Evolutionary conservation across 2,113 vertebrate genomes (phyloP).

Genomic region (Centropristis striata): DNA sequence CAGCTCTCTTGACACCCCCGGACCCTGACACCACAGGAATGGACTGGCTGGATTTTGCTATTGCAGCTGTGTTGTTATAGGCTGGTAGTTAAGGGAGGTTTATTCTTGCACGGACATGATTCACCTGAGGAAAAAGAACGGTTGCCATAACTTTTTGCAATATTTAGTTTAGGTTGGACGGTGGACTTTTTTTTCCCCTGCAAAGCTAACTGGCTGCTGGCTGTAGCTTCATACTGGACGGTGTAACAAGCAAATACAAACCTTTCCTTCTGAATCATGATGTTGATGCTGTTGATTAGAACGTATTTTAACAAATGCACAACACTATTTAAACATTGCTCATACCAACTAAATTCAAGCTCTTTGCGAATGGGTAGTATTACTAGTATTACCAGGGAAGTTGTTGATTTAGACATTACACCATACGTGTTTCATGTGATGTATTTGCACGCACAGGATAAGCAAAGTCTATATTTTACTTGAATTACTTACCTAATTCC

Average conservation of each 20-base stretch:
- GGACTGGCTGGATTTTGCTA: slow-evolving; percentile 74
- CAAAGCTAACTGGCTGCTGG: neutral
- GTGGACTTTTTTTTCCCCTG: neutral
- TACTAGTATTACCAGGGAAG: too few species aligned
- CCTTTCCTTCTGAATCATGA: neutral
- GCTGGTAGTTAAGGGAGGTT: slow-evolving; percentile 65
- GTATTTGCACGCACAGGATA: too few species aligned
- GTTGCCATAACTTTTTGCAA: slow-evolving; percentile 35
- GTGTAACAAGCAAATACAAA: neutral
- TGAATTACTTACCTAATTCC: too few species aligned
- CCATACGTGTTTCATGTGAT: too few species aligned
- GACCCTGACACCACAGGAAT: slow-evolving; percentile 79
- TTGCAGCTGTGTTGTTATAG: slow-evolving; percentile 81
- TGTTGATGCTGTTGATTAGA: neutral
- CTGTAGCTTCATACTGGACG: neutral
- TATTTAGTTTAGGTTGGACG: slow-evolving; percentile 53
- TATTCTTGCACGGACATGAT: slow-evolving; percentile 55
- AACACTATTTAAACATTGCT: neutral
- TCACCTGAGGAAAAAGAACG: slow-evolving; percentile 69
- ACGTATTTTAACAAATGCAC: neutral
- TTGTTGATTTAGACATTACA: too few species aligned
- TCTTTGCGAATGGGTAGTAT: too few species aligned
- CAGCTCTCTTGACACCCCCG: slow-evolving; percentile 78
- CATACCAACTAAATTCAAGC: too few species aligned
- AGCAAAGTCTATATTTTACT: too few species aligned